phyloP scores from a whole-genome alignment of 2,888 invertebrate genomes.

The Troides aeacus region DNA sequence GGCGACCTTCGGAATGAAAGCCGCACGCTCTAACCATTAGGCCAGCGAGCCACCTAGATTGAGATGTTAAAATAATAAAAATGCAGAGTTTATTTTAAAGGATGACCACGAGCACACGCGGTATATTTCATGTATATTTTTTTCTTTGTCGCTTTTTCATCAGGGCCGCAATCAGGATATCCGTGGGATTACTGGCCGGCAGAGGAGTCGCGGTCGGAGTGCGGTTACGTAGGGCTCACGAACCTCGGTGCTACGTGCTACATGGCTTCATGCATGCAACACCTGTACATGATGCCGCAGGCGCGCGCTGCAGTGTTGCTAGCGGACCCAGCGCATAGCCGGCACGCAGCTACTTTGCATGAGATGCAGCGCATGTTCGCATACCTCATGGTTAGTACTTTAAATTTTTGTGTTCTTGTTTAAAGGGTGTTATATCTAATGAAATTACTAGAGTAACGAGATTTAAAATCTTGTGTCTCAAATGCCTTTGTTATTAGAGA shows the following conservation, averaged over 20 bases:
- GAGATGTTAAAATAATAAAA: no score
- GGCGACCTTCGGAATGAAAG: no score
- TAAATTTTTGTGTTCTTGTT: no score
- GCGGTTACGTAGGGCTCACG: slow-evolving; percentile 96
- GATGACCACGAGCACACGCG: no score
- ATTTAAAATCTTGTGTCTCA: no score
- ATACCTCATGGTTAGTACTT: slow-evolving; percentile 84
- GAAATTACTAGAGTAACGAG: not conserved
- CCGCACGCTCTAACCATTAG: no score
- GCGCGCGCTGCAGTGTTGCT: slow-evolving; percentile 91
- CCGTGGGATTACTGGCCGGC: slow-evolving; percentile 99
- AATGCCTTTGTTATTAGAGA: no score
- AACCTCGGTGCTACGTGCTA: slow-evolving; percentile 98
- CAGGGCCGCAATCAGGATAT: slow-evolving; percentile 87
- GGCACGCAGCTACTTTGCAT: slow-evolving; percentile 89
- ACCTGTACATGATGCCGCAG: slow-evolving; percentile 98
- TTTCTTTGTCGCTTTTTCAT: not conserved
- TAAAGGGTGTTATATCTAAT: no score
- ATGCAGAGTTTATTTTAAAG: no score
- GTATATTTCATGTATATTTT: not conserved
- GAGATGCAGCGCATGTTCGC: slow-evolving; percentile 98
- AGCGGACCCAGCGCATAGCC: slow-evolving; percentile 86
- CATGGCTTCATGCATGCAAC: slow-evolving; percentile 98
- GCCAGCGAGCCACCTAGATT: no score
- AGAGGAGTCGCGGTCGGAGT: slow-evolving; percentile 95